Percentiles rank a stretch among this genome's conserved stretches.
These are phyloP conservation scores for Pterostichus madidus DNA, from an alignment of 2,888 invertebrate species.

Conservation along the genomic window DNA sequence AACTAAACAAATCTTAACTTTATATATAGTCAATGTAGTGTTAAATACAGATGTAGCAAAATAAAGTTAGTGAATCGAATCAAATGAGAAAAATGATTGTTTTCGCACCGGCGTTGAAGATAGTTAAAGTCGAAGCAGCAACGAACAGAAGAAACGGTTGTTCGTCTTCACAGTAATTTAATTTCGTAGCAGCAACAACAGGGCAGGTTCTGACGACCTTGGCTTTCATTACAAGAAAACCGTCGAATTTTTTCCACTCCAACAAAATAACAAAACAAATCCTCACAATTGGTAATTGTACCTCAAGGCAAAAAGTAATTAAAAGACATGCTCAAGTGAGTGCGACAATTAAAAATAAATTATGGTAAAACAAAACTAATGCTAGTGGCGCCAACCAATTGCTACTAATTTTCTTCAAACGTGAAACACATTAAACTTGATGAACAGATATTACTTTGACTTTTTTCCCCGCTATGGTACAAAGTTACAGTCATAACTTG, in stretches of 20 bases:
- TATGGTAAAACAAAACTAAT: constrained; percentile 35
- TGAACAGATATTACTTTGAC: constrained; percentile 20
- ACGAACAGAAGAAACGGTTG: no score
- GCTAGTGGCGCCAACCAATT: constrained; percentile 3
- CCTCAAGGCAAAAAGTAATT: constrained; percentile 56
- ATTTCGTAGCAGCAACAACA: constrained; percentile 13
- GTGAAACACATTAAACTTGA: constrained; percentile 38
- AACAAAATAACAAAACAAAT: constrained; percentile 34
- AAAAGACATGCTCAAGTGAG: constrained; percentile 57
- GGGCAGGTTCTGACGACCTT: background rate
- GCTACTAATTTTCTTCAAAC: constrained; percentile 3
- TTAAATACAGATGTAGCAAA: no score
- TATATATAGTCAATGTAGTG: no score
- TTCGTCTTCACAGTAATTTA: constrained; percentile 6
- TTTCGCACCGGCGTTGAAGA: no score
- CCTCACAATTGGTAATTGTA: constrained; percentile 49
- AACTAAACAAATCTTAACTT: no score
- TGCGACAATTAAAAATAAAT: constrained; percentile 58
- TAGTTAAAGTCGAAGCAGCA: no score
- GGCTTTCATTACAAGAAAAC: background rate
- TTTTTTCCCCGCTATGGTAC: background rate
- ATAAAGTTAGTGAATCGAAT: no score
- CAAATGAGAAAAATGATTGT: no score
- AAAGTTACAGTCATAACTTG: constrained; percentile 40
- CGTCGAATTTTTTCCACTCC: constrained; percentile 8